Conservation (phyloP, 1,140 invertebrate species). For the Euglossa dilemma region DNA sequence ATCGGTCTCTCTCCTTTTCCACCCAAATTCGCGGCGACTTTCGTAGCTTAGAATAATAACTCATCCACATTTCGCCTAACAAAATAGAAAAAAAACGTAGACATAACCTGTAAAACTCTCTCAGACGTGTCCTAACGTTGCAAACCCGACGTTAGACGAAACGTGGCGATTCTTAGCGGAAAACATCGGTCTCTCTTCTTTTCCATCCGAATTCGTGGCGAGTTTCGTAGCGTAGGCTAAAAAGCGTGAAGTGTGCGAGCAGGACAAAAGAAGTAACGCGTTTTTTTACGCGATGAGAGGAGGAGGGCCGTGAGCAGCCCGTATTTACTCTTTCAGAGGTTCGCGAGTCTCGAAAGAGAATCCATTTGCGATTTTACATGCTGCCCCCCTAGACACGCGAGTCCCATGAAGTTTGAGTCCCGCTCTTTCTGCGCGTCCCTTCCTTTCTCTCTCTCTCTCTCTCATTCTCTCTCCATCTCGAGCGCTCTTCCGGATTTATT, state of each 20-base stretch:
- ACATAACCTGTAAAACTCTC: no score
- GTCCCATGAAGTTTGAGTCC: slow-evolving; percentile 25
- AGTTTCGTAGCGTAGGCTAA: not conserved
- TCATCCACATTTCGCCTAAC: no score
- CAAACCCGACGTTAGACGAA: not conserved
- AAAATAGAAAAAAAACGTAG: no score
- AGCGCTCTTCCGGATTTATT: slow-evolving; percentile 46
- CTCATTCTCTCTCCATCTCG: not conserved
- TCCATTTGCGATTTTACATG: slow-evolving; percentile 44
- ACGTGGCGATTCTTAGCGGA: no score
- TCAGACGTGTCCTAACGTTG: not conserved
- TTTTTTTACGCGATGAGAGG: not conserved
- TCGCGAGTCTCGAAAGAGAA: slow-evolving; percentile 36
- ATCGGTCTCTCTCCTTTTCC: no score
- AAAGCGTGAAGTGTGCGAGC: not conserved
- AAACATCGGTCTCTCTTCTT: not conserved
- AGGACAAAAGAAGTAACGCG: slow-evolving; percentile 18
- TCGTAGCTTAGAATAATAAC: no score
- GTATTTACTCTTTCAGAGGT: slow-evolving; percentile 40
- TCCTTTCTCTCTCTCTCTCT: not conserved
- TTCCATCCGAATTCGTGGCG: no score
- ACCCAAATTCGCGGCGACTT: no score
- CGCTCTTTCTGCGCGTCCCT: not conserved
- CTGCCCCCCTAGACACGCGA: slow-evolving; percentile 23
- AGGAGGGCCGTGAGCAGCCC: not conserved